Conservation (phyloP, 1,140 invertebrate genomes). For the Chymomyza costata region DNA sequence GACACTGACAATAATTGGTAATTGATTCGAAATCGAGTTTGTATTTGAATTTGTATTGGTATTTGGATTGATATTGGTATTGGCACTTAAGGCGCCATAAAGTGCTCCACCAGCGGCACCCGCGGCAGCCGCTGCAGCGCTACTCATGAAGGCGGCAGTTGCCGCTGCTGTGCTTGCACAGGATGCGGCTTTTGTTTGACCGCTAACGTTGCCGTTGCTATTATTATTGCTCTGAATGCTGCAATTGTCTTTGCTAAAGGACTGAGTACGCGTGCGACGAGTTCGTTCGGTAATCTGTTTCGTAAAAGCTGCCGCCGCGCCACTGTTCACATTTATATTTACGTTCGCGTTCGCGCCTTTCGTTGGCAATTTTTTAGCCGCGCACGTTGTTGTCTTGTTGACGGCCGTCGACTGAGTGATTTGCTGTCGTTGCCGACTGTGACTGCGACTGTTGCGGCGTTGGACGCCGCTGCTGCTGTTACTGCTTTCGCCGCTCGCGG, state of each 20-base stretch:
- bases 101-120: slow-evolving; percentile 79
- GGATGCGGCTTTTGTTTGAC: slow-evolving; percentile 66
- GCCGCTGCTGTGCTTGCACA: no score
- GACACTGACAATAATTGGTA: not conserved
- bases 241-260: slow-evolving; percentile 56
- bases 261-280: slow-evolving; percentile 62
- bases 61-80: slow-evolving; percentile 78
- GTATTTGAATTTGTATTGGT: slow-evolving; percentile 17
- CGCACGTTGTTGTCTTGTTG: slow-evolving; percentile 74
- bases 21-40: slow-evolving; percentile 1
- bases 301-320: no score
- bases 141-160: slow-evolving; percentile 80
- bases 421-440: slow-evolving; percentile 49
- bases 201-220: slow-evolving; percentile 39
- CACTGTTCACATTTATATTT: slow-evolving; percentile 83
- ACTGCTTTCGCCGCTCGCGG: slow-evolving; percentile 28
- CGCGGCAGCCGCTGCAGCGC: slow-evolving; percentile 74
- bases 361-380: slow-evolving; percentile 57
- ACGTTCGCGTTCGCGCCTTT: slow-evolving; percentile 13
- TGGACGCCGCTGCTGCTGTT: slow-evolving; percentile 31
- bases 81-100: slow-evolving; percentile 82
- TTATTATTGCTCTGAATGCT: slow-evolving; percentile 26
- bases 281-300: slow-evolving; percentile 46
- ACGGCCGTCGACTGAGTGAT: slow-evolving; percentile 74
- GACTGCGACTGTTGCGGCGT: slow-evolving; percentile 54